Conservation (phyloP, 2,113 vertebrate species). For the Symphodus melops region DNA sequence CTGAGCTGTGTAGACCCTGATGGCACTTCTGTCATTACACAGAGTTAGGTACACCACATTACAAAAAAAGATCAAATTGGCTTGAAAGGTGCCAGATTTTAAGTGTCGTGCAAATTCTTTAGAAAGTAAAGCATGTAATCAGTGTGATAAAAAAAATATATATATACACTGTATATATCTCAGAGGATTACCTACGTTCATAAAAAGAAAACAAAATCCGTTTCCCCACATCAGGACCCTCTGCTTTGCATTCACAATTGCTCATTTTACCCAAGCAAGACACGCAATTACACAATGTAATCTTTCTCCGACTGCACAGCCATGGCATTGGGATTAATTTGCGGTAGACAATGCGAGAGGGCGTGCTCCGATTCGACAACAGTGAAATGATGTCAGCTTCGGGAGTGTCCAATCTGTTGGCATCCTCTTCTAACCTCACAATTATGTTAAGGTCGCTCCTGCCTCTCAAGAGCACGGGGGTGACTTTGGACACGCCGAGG, state of each 20-base stretch:
- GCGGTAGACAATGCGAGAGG: constrained; percentile 54
- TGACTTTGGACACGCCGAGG: constrained; percentile 72
- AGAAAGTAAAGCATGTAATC: not conserved
- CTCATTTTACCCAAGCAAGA: constrained; percentile 50
- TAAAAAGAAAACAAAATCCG: constrained; percentile 17
- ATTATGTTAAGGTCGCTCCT: constrained; percentile 66
- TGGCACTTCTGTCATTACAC: constrained; percentile 47
- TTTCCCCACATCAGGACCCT: constrained; percentile 11
- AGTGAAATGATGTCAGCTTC: constrained; percentile 66
- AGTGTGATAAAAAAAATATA: constrained; percentile 13
- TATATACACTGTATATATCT: too few relatives aligned
- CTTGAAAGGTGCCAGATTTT: not conserved
- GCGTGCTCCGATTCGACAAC: constrained; percentile 54
- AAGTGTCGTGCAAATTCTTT: not conserved
- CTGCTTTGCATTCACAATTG: constrained; percentile 44
- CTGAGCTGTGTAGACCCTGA: constrained; percentile 37
- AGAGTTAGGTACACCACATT: constrained; percentile 17
- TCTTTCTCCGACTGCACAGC: constrained; percentile 56
- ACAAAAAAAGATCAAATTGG: constrained; percentile 28
- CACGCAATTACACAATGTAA: constrained; percentile 69
- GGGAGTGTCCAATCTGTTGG: constrained; percentile 57
- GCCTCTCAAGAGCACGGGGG: constrained; percentile 57
- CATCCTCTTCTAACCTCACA: constrained; percentile 63
- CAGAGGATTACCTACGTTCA: not conserved
- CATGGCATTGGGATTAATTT: constrained; percentile 69